Evolutionary conservation across 2,113 vertebrate species (phyloP).

Genomic region (pig (Sus scrofa)): T2T-Sscrofa CM000824.6:151839001-151839500

Average conservation of each 20-base stretch:
- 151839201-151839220: neutral
- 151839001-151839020: neutral
- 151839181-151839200: neutral
- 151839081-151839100: neutral
- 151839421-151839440: neutral
- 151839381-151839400: neutral
- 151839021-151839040: slow-evolving; percentile 4
- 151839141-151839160: neutral
- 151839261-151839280: neutral
- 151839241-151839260: neutral
- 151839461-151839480: neutral
- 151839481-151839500: neutral
- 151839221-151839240: neutral
- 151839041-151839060: slow-evolving; percentile 20
- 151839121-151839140: neutral
- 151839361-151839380: neutral
- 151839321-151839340: neutral
- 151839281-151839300: neutral
- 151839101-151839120: neutral
- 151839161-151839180: neutral
- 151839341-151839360: neutral
- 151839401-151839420: neutral
- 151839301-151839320: neutral
- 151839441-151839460: neutral
- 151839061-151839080: neutral